Conservation (phyloP, 1,140 invertebrate genomes). For the Drosophila kohkoa region DNA sequence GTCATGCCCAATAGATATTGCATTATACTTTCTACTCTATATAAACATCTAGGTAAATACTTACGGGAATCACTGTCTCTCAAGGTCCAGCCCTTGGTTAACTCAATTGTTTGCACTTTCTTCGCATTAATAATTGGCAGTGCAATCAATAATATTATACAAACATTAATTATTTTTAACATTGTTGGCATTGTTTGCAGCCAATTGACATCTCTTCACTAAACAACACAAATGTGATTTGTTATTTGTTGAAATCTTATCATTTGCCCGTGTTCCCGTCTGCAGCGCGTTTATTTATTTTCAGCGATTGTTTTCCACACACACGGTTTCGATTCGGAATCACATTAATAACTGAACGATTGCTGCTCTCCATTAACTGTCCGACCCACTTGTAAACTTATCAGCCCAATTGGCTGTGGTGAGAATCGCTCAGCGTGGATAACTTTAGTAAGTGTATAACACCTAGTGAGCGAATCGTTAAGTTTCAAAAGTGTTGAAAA, state of each 20-base stretch:
- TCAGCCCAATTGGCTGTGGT: slow-evolving; percentile 41
- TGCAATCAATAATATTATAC: slow-evolving; percentile 19
- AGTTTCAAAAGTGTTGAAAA: background rate
- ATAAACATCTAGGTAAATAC: slow-evolving; percentile 37
- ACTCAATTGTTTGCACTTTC: slow-evolving; percentile 56
- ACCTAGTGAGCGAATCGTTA: background rate
- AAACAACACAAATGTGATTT: slow-evolving; percentile 11
- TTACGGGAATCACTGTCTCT: slow-evolving; percentile 84
- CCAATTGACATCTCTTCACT: slow-evolving; percentile 32
- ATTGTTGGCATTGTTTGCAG: slow-evolving; percentile 36
- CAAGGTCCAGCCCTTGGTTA: slow-evolving; percentile 80
- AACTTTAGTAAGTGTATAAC: slow-evolving; percentile 6
- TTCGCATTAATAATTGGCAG: slow-evolving; percentile 26
- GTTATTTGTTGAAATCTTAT: slow-evolving; percentile 58
- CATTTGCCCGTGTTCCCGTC: background rate
- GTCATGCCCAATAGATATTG: slow-evolving; percentile 4
- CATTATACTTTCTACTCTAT: background rate
- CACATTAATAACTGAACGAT: slow-evolving; percentile 49
- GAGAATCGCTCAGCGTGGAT: slow-evolving; percentile 13
- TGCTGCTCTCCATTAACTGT: slow-evolving; percentile 13
- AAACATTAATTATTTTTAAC: slow-evolving; percentile 23
- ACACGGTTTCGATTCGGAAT: slow-evolving; percentile 29
- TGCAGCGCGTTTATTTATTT: slow-evolving; percentile 3
- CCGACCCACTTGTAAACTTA: slow-evolving; percentile 42
- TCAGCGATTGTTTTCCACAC: background rate